Base-by-base conservation (phyloP, 1,140 invertebrate species). In the Acromyrmex heyeri region DNA sequence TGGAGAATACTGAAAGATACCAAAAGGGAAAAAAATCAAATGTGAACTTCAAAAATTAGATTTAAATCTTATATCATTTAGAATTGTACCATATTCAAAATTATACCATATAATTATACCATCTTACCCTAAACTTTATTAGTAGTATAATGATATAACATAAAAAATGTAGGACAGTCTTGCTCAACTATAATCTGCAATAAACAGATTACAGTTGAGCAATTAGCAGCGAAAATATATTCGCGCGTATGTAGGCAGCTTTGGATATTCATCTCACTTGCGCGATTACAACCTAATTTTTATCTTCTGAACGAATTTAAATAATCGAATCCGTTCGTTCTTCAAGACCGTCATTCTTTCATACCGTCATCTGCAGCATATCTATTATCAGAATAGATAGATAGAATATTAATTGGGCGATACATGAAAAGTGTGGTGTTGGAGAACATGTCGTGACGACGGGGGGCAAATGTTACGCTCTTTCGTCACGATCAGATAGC, bases 331-430 rank as follows among this genome's bases (percentile, higher is more conserved):
- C 87, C 77, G 50, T 72, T 77, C 27, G 57, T 70, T 91, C 87
- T 93, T 92, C 78, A 88, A 81, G 72, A 82, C 86, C 24, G 24
- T 24, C 0, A 24, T 24, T 24, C 24, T 89, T 92, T 92, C 91
- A 89, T 86, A 61, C 90, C 85, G 62, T 91, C 85, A 64, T 18
- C 44, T 70, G 48, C 27, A 38, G 34, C 81, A 62, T 73, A 86
- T 38, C 38, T 91, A 89, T 87, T 88, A 88, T 87, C 55, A 87
- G 67, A 78, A 87, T 34, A 87, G 86, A 92, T 92, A 85, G 87
- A 88, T 91, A 67, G 92, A 89, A 93, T 93, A 93, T 93, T 93
- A 93, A 93, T 93, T 93, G 85, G 59, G 27, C 24, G 50, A 88
- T 61, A 83, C 61, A 64, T 90, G 76, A 91, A 88, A 78, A 88